Conservation (phyloP, 1,140 invertebrate species). For the Brachionus sp. region DNA sequence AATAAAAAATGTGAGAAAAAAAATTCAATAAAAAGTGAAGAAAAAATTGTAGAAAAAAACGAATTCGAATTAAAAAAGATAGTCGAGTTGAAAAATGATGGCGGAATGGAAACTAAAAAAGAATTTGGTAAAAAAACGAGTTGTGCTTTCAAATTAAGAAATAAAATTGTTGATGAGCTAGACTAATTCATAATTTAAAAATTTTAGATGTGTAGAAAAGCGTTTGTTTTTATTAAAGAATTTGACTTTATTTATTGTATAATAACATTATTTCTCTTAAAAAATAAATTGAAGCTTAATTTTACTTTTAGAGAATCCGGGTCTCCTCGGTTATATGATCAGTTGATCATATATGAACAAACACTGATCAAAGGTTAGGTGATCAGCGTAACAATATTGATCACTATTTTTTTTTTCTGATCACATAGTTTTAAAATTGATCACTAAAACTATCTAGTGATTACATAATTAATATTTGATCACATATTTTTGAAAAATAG, state of each 20-base stretch:
- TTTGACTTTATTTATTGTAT: not conserved
- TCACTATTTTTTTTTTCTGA: too few species aligned
- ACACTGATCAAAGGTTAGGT: too few species aligned
- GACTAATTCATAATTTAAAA: not conserved
- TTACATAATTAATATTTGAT: too few species aligned
- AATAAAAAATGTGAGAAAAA: not conserved
- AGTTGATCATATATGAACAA: too few species aligned
- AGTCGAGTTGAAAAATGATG: not conserved
- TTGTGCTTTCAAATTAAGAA: slow-evolving; percentile 28
- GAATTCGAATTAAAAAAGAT: slow-evolving; percentile 9
- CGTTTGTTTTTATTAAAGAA: not conserved
- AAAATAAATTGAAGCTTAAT: too few species aligned
- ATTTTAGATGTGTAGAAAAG: not conserved
- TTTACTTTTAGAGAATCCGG: too few species aligned
- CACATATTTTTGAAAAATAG: too few species aligned
- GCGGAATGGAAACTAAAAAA: not conserved
- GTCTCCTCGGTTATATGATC: too few species aligned
- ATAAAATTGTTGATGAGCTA: slow-evolving; percentile 14
- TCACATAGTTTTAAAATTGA: too few species aligned
- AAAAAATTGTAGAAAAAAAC: not conserved
- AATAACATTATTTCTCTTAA: not conserved
- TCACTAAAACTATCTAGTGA: too few species aligned
- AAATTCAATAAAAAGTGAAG: not conserved
- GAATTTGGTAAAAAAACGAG: not conserved
- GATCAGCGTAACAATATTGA: too few species aligned